phyloP scores from a whole-genome alignment of 2,888 invertebrate species.

The Chironomus tentans region DNA sequence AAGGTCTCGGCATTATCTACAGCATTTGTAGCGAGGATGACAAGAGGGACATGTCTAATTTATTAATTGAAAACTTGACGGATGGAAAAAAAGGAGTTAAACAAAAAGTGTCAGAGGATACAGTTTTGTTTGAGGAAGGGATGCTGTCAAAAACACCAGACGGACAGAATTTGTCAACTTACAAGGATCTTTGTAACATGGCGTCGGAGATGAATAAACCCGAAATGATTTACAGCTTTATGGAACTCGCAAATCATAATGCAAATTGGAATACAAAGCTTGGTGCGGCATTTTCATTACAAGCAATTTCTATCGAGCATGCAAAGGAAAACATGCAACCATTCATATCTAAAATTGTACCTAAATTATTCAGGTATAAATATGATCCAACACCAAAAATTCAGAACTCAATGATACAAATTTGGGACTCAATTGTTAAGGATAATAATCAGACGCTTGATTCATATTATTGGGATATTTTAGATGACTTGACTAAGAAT shows the following conservation, averaged over 20 bases:
- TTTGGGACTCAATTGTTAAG: conserved; percentile 84
- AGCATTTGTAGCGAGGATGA: conserved; percentile 65
- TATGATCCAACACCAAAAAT: conserved; percentile 90
- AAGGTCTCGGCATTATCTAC: conserved; percentile 82
- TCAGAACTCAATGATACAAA: conserved; percentile 86
- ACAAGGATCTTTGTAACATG: conserved; percentile 86
- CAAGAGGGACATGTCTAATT: conserved; percentile 61
- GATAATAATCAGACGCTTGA: conserved; percentile 67
- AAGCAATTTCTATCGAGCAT: conserved; percentile 56
- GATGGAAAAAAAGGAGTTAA: conserved; percentile 62
- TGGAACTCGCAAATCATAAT: conserved; percentile 92
- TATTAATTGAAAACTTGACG: conserved; percentile 72
- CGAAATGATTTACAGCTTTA: conserved; percentile 89
- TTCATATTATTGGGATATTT: conserved; percentile 41
- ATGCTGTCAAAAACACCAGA: conserved; percentile 77
- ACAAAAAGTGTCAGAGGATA: conserved; percentile 66
- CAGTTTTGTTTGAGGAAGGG: conserved; percentile 81
- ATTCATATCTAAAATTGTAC: conserved; percentile 76
- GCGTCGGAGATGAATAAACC: conserved; percentile 93
- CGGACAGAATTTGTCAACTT: conserved; percentile 83
- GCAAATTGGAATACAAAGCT: conserved; percentile 85
- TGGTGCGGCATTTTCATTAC: conserved; percentile 90
- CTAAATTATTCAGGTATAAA: conserved; percentile 76
- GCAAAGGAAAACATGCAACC: conserved; percentile 76
- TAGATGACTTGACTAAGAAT: conserved; percentile 70